Percentiles rank a stretch among this genome's conserved stretches.
These are phyloP conservation scores for Terrapene triunguis DNA, from an alignment of 2,113 vertebrate genomes.

Conservation along the genomic window DNA sequence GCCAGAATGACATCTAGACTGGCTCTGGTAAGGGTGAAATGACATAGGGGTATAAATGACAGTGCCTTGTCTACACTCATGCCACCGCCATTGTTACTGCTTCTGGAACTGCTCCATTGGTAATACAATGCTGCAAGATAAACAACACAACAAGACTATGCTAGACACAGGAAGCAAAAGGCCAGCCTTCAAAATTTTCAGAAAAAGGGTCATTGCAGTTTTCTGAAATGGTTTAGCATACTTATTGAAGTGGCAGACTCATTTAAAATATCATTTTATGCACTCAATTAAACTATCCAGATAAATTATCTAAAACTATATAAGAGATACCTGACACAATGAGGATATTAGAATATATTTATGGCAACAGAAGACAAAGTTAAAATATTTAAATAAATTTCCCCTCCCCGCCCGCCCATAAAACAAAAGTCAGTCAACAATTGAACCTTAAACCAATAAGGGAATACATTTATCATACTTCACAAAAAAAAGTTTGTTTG, in stretches of 20 bases:
- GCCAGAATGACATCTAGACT: neutral
- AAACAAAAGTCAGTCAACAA: neutral
- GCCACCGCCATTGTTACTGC: neutral
- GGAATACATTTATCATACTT: neutral
- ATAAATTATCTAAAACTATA: neutral
- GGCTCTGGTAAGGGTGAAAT: neutral
- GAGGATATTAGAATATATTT: neutral
- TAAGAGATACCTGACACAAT: neutral
- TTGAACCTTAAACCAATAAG: neutral
- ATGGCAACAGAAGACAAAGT: neutral
- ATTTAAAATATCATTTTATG: neutral
- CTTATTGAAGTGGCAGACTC: neutral
- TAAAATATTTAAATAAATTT: neutral
- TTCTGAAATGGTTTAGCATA: neutral
- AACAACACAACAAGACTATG: neutral
- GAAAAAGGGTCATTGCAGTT: neutral
- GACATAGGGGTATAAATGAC: neutral
- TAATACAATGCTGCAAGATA: neutral
- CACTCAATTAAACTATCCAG: neutral
- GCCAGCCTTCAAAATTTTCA: neutral
- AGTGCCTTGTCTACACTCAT: neutral
- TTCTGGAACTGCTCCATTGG: neutral
- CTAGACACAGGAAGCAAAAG: neutral
- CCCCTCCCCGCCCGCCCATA: neutral
- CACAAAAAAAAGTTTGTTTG: neutral